Evolutionary conservation across 92 coral and sea anemone genomes (phyloP).

Genomic region (Phymanthus crucifer): DNA sequence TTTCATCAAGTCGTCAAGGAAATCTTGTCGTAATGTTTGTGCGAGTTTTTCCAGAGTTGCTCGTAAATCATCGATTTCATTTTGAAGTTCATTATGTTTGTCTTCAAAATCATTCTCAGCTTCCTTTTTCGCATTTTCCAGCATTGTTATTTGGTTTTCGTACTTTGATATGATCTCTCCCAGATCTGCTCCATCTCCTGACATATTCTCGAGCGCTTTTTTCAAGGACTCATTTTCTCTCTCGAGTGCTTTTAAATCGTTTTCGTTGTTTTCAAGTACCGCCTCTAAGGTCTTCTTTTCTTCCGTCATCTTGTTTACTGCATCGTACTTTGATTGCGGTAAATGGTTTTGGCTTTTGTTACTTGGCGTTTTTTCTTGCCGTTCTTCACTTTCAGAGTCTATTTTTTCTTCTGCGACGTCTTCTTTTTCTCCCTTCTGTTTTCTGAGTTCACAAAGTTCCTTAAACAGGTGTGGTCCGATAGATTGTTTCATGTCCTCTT

Average conservation of each 20-base stretch:
- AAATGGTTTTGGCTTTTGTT: neutral
- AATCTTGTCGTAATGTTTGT: conserved; percentile 43
- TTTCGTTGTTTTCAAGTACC: conserved; percentile 38
- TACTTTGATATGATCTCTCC: conserved; percentile 54
- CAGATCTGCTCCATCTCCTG: conserved; percentile 35
- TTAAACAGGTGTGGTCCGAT: conserved; percentile 32
- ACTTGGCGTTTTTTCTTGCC: neutral
- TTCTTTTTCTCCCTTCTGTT: neutral
- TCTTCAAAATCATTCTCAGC: conserved; percentile 37
- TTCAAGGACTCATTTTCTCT: conserved; percentile 54
- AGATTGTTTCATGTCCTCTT: conserved; percentile 19
- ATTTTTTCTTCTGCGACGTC: neutral
- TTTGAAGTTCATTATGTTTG: conserved; percentile 45
- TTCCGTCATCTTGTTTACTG: conserved; percentile 42
- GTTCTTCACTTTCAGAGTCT: neutral
- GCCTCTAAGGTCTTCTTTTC: conserved; percentile 47
- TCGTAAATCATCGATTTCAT: conserved; percentile 35
- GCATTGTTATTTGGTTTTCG: conserved; percentile 45
- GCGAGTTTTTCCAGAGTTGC: conserved; percentile 35
- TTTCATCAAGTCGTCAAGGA: conserved; percentile 41
- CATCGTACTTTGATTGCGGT: conserved; percentile 27
- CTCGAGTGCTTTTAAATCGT: conserved; percentile 19
- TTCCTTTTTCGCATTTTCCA: conserved; percentile 37
- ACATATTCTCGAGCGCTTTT: conserved; percentile 18
- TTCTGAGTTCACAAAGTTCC: conserved; percentile 12